Evolutionary conservation across 1,140 invertebrate genomes (phyloP), one percentile per base, ranked within the genome.

Genomic region (Globodera ellingtonae): DNA sequence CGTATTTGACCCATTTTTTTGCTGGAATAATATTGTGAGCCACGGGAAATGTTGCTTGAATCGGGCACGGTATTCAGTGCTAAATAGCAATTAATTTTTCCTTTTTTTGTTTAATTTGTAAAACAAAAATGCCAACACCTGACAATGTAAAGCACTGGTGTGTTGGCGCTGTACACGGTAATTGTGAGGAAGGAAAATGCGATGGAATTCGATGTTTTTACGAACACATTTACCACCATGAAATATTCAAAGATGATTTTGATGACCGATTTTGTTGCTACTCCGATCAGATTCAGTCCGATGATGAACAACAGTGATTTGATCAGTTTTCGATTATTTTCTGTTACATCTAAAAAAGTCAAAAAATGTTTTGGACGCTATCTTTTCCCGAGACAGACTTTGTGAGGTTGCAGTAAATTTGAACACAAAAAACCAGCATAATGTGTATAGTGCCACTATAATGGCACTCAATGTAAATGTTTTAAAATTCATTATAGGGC

Each of bases 241-340:
- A 67, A 44, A 15, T 10, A 67, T n/a, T 67, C 4, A 44, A 67
- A 44, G 8, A 9, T 67, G 66, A 24, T 1, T 7, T 67, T 67
- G n/a, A 67, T 44, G 10, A 44, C n/a, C n/a, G 66, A 24, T 44
- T 67, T 67, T 21, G 18, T 3, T 21, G 35, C n/a, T 18, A 67
- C 66, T 67, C 66, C 66, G 66, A 67, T 24, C 66, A 67, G 66
- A 44, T 67, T 67, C n/a, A 67, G 66, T 18, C n/a, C 66, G n/a
- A 67, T 67, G 7, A 67, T 21, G 7, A 10, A 44, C 66, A 67
- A 24, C 66, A 67, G n/a, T 44, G 66, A 8, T 18, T 67, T 67
- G 66, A 67, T n/a, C 9, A 67, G 66, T 18, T 44, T 67, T 8
- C 66, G 66, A 67, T 44, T 44, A 18, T 67, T 67, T 18, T 21